phyloP scores from a whole-genome alignment of 64 coral and sea anemone genomes.

The Pocillopora verrucosa region DNA sequence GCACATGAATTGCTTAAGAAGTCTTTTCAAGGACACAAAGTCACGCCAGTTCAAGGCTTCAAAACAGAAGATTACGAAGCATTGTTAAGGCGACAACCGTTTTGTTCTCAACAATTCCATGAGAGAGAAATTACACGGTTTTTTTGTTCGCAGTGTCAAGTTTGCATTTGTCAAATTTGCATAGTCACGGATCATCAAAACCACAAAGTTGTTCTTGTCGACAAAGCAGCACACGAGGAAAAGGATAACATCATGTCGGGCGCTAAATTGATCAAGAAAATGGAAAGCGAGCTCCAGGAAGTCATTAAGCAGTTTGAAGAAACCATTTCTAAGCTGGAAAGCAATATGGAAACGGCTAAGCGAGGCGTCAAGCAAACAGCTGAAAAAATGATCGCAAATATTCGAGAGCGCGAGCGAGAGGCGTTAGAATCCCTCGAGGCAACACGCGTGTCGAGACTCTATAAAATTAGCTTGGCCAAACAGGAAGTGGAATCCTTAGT shows the following conservation, averaged over 20 bases:
- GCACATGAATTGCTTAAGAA: neutral
- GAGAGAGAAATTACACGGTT: neutral
- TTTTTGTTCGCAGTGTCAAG: conserved; percentile 7
- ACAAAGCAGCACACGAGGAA: neutral
- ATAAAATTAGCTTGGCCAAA: neutral
- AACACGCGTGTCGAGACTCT: neutral
- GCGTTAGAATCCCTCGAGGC: neutral
- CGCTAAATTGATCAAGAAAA: neutral
- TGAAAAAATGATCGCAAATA: neutral
- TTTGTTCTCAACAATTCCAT: conserved; percentile 5
- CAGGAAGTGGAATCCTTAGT: neutral
- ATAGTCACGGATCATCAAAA: conserved; percentile 12
- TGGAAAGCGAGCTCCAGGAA: neutral
- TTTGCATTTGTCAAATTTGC: conserved; percentile 23
- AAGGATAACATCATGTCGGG: neutral
- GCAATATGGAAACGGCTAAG: neutral
- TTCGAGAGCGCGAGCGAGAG: neutral
- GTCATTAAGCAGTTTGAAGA: neutral
- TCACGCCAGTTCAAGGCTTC: neutral
- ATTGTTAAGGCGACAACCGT: conserved; percentile 2
- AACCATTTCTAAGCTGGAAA: neutral
- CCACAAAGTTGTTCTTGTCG: neutral
- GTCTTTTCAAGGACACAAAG: neutral
- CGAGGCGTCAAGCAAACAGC: neutral
- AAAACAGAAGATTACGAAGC: neutral